Conservation (phyloP, 2,888 invertebrate genomes). For the Protonemura montana region DNA sequence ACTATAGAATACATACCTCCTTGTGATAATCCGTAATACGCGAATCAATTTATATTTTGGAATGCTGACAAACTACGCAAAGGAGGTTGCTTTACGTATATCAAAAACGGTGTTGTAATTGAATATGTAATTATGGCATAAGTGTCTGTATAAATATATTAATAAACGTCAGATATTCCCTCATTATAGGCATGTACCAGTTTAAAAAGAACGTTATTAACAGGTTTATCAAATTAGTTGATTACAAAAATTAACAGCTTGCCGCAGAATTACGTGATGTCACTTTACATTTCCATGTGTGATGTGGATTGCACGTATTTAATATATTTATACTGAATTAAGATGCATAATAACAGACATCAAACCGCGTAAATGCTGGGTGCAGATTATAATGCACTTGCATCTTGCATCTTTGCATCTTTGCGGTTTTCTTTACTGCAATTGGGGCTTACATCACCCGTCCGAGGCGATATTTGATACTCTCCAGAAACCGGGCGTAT, state of each 20-base stretch:
- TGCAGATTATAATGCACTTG: no score
- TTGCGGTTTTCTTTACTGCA: background rate
- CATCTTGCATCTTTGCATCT: background rate
- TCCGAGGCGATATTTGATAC: background rate
- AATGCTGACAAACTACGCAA: constrained; percentile 7
- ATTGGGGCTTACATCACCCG: background rate
- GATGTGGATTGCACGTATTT: background rate
- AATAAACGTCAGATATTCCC: background rate
- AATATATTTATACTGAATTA: background rate
- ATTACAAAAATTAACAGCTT: background rate
- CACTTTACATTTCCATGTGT: background rate
- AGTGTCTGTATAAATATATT: background rate
- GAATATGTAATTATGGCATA: background rate
- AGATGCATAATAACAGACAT: background rate
- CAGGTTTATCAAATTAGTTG: constrained; percentile 9
- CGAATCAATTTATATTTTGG: background rate
- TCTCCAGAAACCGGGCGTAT: background rate
- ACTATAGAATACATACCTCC: no score
- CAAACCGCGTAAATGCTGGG: background rate
- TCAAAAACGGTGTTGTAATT: background rate
- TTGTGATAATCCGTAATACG: no score
- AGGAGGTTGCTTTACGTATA: background rate
- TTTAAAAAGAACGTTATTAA: background rate
- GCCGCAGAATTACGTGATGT: background rate
- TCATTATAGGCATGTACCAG: background rate